Conservation (phyloP, 2,797 vertebrate species). For the Rhabdophis nuchalis region DNA sequence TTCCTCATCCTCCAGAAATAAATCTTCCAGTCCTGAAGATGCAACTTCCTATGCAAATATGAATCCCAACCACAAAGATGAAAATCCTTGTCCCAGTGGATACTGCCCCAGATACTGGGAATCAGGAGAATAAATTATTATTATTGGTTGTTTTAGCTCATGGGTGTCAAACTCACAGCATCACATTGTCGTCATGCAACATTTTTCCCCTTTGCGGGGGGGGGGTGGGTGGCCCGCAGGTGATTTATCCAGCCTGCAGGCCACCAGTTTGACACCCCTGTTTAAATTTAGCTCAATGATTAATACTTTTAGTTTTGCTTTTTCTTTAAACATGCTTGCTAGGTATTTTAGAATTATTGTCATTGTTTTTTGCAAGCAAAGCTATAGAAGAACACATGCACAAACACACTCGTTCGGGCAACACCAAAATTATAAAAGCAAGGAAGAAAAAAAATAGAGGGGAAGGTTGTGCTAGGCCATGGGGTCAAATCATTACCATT, state of each 20-base stretch:
- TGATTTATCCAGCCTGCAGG: fast-evolving
- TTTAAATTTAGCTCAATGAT: background rate
- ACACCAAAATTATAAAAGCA: background rate
- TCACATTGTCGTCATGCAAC: too few species aligned
- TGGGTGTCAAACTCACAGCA: too few species aligned
- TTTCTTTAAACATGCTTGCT: background rate
- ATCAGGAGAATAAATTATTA: background rate
- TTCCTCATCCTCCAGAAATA: background rate
- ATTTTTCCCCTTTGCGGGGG: too few species aligned
- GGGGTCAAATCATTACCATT: constrained; percentile 4
- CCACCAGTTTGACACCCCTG: background rate
- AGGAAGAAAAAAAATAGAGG: background rate
- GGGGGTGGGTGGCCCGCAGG: too few species aligned
- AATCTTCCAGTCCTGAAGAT: background rate
- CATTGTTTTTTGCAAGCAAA: background rate
- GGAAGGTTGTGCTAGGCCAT: too few species aligned
- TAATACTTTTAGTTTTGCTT: background rate
- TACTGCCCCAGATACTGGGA: background rate
- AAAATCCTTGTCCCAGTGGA: background rate
- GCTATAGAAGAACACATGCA: background rate
- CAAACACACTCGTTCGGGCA: background rate
- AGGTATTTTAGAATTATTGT: background rate
- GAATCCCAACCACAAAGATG: background rate
- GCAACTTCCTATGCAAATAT: background rate
- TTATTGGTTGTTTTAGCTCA: background rate